These are phyloP conservation scores for Arctopsyche grandis DNA, from an alignment of 1,140 invertebrate genomes.

Conservation along the genomic window DNA sequence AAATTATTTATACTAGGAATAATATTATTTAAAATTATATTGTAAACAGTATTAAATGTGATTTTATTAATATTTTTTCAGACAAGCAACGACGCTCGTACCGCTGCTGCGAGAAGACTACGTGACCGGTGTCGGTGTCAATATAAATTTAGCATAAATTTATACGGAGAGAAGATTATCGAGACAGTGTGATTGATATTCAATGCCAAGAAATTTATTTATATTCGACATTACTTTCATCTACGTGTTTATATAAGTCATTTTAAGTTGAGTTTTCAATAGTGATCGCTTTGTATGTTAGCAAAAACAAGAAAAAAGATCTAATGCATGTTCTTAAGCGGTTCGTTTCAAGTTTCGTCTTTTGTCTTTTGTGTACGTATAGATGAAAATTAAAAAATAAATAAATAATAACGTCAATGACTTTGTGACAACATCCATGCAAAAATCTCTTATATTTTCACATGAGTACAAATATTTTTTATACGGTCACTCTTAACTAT, in stretches of 20 bases:
- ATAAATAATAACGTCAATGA: neutral
- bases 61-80: slow-evolving; percentile 55
- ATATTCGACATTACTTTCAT: neutral
- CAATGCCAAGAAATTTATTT: neutral
- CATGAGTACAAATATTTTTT: slow-evolving; percentile 25
- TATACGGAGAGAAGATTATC: neutral
- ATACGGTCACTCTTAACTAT: neutral
- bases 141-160: slow-evolving; percentile 64
- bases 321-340: neutral
- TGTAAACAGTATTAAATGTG: neutral
- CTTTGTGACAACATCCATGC: neutral
- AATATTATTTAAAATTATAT: too few relatives aligned
- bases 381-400: neutral
- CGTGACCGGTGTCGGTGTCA: slow-evolving; percentile 63
- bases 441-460: slow-evolving; percentile 18
- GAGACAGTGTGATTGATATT: neutral
- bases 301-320: too few relatives aligned
- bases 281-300: slow-evolving; percentile 19
- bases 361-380: neutral
- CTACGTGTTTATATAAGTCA: neutral
- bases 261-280: neutral
- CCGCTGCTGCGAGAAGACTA: slow-evolving; percentile 64
- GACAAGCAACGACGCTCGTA: slow-evolving; percentile 61
- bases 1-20: too few relatives aligned
- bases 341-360: neutral